phyloP scores from a whole-genome alignment of 2,113 vertebrate genomes.

The Centropus unirufus region DNA sequence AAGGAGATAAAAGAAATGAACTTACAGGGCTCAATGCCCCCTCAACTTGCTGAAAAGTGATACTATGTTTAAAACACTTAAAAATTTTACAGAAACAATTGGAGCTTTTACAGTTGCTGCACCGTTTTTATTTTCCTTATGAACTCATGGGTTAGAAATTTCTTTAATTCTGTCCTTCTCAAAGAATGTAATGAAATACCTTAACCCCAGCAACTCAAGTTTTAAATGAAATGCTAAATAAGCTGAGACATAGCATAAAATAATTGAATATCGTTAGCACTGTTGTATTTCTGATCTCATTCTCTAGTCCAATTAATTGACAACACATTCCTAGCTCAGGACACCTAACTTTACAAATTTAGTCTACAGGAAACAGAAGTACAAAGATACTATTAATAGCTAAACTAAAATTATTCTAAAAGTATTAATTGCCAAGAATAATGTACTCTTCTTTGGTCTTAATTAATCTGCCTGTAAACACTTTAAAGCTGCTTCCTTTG shows the following conservation, averaged over 20 bases:
- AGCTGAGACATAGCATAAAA: neutral
- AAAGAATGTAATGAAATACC: neutral
- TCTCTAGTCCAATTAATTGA: neutral
- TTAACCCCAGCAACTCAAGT: neutral
- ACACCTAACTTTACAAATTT: neutral
- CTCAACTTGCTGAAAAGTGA: neutral
- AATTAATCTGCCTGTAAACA: conserved; percentile 28
- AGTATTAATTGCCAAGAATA: conserved; percentile 21
- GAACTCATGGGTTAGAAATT: neutral
- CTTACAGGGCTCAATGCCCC: neutral
- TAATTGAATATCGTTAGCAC: neutral
- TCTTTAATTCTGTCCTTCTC: neutral
- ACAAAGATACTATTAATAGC: neutral
- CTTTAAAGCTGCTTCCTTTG: conserved; percentile 33
- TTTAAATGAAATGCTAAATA: neutral
- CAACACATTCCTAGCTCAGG: neutral
- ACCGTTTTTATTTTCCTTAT: neutral
- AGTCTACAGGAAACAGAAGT: neutral
- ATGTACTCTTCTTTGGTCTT: neutral
- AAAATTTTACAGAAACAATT: neutral
- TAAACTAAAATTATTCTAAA: conserved; percentile 11
- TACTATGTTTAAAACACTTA: neutral
- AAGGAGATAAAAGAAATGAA: neutral
- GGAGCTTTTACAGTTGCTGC: neutral
- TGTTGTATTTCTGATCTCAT: neutral